Evolutionary conservation across 2,113 vertebrate genomes (phyloP), one percentile per base, ranked within the genome.

Genomic region (Donacobius atricapilla): DNA sequence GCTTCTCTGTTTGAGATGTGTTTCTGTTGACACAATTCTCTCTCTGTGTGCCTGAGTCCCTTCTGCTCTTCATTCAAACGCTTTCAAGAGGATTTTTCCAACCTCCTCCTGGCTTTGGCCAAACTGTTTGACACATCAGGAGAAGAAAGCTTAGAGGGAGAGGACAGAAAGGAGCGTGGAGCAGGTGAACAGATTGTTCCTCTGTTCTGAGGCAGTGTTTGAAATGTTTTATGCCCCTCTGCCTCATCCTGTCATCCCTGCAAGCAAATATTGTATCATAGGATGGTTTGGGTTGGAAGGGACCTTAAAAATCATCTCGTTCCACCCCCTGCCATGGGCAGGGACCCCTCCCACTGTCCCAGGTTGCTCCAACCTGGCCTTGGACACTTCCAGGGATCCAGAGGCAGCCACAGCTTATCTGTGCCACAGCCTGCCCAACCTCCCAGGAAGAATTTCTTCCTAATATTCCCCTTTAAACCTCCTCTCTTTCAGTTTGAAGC

Each of bases 61-160:
- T 79, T 57, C 88, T 35, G 8, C 18, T 64, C 40, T 15, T 24
- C 48, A 44, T 33, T 72, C 64, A 79, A 54, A 68, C 73, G 19
- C 30, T 83, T 63, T 22, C 54, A 69, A 68, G 51, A 12, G 44
- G 42, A 53, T 45, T 58, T 92, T 66, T 75, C 72, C 83, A 81
- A 8, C 19, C 68, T 78, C 37, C 39, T 80, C 61, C 68, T 90
- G 90, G 63, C 45, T 81, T 90, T 73, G 84, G 79, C 82, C 76
- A 66, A 77, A 61, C 10, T 24, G 33, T 87, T 94, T 58, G 81
- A 47, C n/a, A 39, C 16, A 15, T 47, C 50, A 81, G 85, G 68
- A 91, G 83, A 63, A 56, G 83, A 83, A 71, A 94, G 64, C 19
- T 89, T 2, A 51, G 60, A 47, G 80, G 69, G 81, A 92, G 60